Conservation (phyloP, 2,888 invertebrate species). For the Dicyrtomina minuta region DNA sequence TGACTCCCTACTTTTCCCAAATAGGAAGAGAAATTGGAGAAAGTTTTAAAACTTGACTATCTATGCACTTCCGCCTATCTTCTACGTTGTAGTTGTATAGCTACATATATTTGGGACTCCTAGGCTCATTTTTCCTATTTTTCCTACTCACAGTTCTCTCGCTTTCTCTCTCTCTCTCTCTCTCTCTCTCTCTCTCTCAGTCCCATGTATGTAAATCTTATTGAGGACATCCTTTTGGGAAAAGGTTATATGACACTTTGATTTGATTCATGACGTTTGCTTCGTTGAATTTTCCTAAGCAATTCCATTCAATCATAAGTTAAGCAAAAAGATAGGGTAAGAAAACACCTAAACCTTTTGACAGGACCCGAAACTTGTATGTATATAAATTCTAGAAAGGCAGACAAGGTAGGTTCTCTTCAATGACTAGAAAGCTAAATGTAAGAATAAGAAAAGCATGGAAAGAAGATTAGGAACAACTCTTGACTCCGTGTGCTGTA, state of each 20-base stretch:
- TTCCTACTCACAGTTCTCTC: not conserved
- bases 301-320: constrained; percentile 28
- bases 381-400: too few species aligned
- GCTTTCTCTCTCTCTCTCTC: not conserved
- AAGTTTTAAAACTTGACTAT: not conserved
- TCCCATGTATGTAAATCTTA: constrained; percentile 36
- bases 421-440: too few species aligned
- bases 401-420: too few species aligned
- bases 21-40: not conserved
- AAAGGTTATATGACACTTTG: constrained; percentile 34
- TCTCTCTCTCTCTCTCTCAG: not conserved
- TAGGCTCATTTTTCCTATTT: not conserved
- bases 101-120: too few species aligned
- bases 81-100: not conserved
- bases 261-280: constrained; percentile 38
- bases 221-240: constrained; percentile 31
- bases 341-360: constrained; percentile 7
- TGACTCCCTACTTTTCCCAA: not conserved
- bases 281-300: not conserved
- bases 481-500: too few species aligned
- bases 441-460: too few species aligned
- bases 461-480: too few species aligned
- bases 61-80: not conserved
- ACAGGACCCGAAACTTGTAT: not conserved
- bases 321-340: not conserved